phyloP scores from a whole-genome alignment of 2,113 vertebrate genomes.

The Mystacornis crossleyi region DNA sequence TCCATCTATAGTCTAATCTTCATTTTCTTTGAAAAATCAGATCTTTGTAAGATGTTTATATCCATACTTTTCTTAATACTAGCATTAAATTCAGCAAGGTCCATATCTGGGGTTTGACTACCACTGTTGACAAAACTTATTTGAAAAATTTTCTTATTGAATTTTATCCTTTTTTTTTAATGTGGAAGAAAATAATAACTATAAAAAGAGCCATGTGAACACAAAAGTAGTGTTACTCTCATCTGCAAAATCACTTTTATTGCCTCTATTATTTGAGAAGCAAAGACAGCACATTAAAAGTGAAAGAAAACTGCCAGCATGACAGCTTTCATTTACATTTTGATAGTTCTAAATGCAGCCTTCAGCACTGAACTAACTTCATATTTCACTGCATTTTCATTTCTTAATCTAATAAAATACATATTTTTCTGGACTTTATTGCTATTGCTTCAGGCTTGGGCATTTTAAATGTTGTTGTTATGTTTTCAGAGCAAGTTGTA shows the following conservation, averaged over 20 bases:
- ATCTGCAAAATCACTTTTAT: slow-evolving; percentile 35
- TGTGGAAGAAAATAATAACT: neutral
- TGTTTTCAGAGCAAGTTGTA: slow-evolving; percentile 26
- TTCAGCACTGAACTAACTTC: slow-evolving; percentile 37
- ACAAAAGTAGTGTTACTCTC: neutral
- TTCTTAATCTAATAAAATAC: slow-evolving; percentile 51
- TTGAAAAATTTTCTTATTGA: neutral
- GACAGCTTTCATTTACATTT: slow-evolving; percentile 63
- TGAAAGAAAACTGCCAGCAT: slow-evolving; percentile 43
- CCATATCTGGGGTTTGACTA: neutral
- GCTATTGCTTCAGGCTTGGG: slow-evolving; percentile 29
- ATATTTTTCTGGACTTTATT: slow-evolving; percentile 48
- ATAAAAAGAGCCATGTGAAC: neutral
- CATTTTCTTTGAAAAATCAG: neutral
- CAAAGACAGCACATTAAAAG: slow-evolving; percentile 50
- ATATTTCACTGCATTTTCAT: slow-evolving; percentile 59
- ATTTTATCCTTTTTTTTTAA: neutral
- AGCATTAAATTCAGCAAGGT: neutral
- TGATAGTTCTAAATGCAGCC: slow-evolving; percentile 18
- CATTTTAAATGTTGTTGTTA: slow-evolving; percentile 30
- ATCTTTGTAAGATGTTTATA: neutral
- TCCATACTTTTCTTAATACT: neutral
- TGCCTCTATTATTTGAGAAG: neutral
- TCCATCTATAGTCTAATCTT: neutral
- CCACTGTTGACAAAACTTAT: neutral